These are phyloP conservation scores for Pelodiscus sinensis DNA, from an alignment of 2,113 vertebrate species.

Conservation along the genomic window DNA sequence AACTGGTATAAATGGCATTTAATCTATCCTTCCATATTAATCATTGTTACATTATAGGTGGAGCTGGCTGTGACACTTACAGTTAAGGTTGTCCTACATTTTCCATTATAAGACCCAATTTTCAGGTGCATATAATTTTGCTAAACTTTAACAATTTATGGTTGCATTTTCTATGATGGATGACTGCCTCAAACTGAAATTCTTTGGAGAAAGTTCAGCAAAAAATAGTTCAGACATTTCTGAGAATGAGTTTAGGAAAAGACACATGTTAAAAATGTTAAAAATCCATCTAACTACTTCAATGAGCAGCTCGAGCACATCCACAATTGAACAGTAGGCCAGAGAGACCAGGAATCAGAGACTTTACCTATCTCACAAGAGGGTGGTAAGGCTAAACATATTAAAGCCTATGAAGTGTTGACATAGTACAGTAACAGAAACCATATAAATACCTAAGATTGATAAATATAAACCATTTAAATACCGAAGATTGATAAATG, in stretches of 20 bases:
- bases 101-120: not conserved
- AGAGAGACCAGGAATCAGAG: not conserved
- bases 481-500: not conserved
- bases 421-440: not conserved
- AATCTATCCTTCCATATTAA: not conserved
- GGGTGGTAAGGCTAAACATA: not conserved
- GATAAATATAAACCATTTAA: not conserved
- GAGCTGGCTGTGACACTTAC: not conserved
- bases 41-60: not conserved
- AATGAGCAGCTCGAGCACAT: not conserved
- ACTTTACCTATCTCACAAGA: not conserved
- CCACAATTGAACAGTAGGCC: not conserved
- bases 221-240: not conserved
- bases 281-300: not conserved
- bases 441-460: not conserved
- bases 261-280: not conserved
- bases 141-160: not conserved
- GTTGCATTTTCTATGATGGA: not conserved
- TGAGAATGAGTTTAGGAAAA: not conserved
- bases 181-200: not conserved
- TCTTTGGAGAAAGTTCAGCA: not conserved
- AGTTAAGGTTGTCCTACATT: not conserved
- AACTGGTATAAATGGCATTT: not conserved
- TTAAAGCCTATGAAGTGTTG: not conserved
- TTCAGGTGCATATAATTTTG: not conserved